Conservation (phyloP, 2,888 invertebrate genomes). For the Fragum whitleyi region DNA sequence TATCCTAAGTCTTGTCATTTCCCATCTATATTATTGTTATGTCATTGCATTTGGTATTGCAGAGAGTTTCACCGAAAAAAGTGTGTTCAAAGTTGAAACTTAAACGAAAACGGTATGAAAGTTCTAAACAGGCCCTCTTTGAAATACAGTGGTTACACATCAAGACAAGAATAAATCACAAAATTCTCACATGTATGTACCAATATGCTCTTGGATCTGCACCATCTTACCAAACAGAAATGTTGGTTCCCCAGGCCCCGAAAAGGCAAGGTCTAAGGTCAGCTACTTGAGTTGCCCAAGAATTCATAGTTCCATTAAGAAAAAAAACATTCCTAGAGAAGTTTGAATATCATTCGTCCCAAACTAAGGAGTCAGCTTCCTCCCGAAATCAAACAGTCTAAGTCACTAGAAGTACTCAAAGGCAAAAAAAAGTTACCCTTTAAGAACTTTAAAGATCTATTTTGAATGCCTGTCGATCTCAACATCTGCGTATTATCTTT, state of each 20-base stretch:
- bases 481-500: too few species aligned
- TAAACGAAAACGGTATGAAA: neutral
- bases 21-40: constrained; percentile 35
- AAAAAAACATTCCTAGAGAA: too few species aligned
- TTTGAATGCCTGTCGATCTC: neutral
- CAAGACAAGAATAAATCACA: neutral
- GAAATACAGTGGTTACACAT: constrained; percentile 9
- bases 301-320: too few species aligned
- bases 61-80: constrained; percentile 13
- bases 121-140: constrained; percentile 9
- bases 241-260: neutral
- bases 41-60: constrained; percentile 21
- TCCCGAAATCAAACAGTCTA: neutral
- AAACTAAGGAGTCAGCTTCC: neutral
- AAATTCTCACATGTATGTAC: constrained; percentile 19
- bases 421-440: neutral
- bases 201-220: neutral
- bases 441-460: neutral
- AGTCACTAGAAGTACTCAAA: neutral
- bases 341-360: neutral
- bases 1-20: constrained; percentile 13
- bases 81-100: constrained; percentile 23
- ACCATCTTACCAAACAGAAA: neutral
- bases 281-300: too few species aligned
- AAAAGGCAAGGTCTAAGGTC: too few species aligned